A percentile compares a stretch with the other conserved stretches of the same genome.
These are phyloP conservation scores for Pedionomus torquatus DNA, from an alignment of 2,113 vertebrate species.

Conservation along the genomic window DNA sequence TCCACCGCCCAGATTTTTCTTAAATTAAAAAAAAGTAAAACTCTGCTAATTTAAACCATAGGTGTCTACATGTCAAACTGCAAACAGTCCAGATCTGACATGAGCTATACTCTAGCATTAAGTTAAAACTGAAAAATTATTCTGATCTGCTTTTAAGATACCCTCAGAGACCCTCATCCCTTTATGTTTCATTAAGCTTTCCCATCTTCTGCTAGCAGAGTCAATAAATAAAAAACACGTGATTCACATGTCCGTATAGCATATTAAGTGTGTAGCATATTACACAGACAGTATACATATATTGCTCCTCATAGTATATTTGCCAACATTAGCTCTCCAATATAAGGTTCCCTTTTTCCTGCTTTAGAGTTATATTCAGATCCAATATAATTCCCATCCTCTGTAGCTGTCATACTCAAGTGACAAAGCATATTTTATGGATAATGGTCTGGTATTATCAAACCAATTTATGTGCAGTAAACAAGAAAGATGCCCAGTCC, in stretches of 20 bases:
- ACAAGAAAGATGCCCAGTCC: not conserved
- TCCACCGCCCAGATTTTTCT: constrained; percentile 11
- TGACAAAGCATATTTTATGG: not conserved
- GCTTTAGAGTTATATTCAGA: constrained; percentile 64
- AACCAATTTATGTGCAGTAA: not conserved
- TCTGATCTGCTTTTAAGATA: not conserved
- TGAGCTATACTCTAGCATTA: not conserved
- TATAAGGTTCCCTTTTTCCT: constrained; percentile 36
- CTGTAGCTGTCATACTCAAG: constrained; percentile 23
- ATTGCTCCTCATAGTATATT: constrained; percentile 48
- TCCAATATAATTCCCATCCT: constrained; percentile 3
- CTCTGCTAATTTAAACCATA: constrained; percentile 44
- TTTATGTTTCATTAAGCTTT: constrained; percentile 30
- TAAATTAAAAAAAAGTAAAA: not conserved
- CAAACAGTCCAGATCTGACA: not conserved
- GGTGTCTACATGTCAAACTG: constrained; percentile 43
- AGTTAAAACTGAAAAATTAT: not conserved
- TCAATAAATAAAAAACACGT: constrained; percentile 68
- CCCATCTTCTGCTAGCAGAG: not conserved
- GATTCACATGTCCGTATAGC: constrained; percentile 51
- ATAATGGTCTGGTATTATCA: not conserved
- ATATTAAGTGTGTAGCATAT: not conserved
- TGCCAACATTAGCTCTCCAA: constrained; percentile 51
- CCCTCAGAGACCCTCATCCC: constrained; percentile 27
- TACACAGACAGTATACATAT: not conserved